phyloP scores from a whole-genome alignment of 1,140 invertebrate genomes.

The Heliconius himera region DNA sequence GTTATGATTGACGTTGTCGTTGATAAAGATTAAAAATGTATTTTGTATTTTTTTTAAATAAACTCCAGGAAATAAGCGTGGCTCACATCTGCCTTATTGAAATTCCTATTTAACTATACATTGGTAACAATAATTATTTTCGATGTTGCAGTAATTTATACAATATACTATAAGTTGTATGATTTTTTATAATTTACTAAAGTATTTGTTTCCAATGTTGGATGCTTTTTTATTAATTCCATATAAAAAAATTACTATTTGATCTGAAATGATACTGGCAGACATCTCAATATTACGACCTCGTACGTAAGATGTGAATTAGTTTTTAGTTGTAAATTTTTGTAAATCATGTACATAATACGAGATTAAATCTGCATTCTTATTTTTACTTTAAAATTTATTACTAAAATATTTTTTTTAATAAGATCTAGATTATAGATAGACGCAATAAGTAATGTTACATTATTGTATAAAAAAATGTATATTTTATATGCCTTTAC shows the following conservation, averaged over 20 bases:
- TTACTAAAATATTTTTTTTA: constrained; percentile 8
- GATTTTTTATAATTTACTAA: background rate
- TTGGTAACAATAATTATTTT: background rate
- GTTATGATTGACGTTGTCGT: background rate
- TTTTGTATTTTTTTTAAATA: constrained; percentile 7
- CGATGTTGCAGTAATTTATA: constrained; percentile 5
- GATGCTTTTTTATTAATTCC: constrained; percentile 27
- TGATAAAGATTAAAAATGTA: constrained; percentile 1
- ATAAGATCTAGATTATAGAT: constrained; percentile 4
- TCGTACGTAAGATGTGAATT: constrained; percentile 40
- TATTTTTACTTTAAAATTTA: constrained; percentile 50
- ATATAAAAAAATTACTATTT: constrained; percentile 37
- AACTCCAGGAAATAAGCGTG: background rate
- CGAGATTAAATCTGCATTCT: constrained; percentile 69
- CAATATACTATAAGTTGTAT: background rate
- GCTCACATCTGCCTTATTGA: background rate
- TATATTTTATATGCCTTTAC: constrained; percentile 78
- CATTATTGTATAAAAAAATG: constrained; percentile 74
- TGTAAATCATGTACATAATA: constrained; percentile 67
- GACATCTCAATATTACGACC: constrained; percentile 41
- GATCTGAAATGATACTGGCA: constrained; percentile 50
- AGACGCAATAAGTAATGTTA: constrained; percentile 60
- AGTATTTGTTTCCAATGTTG: constrained; percentile 21
- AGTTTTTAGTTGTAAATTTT: constrained; percentile 48
- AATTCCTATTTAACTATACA: background rate